phyloP scores from a whole-genome alignment of 2,797 vertebrate species.

The Bufotes viridis region DNA sequence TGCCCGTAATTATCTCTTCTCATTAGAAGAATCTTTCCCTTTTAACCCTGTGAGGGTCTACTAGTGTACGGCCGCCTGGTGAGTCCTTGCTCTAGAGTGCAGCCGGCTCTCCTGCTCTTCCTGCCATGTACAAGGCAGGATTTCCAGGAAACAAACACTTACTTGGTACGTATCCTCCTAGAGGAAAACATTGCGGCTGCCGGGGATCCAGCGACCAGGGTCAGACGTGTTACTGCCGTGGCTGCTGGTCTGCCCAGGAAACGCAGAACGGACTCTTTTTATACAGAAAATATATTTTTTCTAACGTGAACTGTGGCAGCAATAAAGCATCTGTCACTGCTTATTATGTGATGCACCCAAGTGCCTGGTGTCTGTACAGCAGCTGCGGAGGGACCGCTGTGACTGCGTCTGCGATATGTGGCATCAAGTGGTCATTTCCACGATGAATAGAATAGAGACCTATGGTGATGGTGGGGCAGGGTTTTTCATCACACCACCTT shows the following conservation, averaged over 20 bases:
- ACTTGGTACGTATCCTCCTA: conserved; percentile 61
- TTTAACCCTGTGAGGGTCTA: conserved; percentile 75
- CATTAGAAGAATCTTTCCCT: conserved; percentile 80
- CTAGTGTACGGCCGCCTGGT: conserved; percentile 60
- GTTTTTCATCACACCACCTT: no score
- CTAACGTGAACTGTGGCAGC: neutral
- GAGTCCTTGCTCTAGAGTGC: conserved; percentile 63
- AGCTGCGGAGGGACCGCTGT: neutral
- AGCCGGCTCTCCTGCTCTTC: conserved; percentile 13
- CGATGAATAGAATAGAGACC: no score
- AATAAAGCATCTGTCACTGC: neutral
- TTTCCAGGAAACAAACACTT: conserved; percentile 35
- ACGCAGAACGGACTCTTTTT: conserved; percentile 61
- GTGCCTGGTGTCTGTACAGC: conserved; percentile 15
- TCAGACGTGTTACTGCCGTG: conserved; percentile 6
- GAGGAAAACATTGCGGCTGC: conserved; percentile 63
- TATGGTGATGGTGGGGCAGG: no score
- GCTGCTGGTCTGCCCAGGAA: conserved; percentile 43
- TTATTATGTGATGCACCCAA: neutral
- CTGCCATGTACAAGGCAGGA: neutral
- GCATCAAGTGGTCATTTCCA: neutral
- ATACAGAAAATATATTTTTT: neutral
- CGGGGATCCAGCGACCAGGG: conserved; percentile 40
- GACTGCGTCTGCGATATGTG: neutral
- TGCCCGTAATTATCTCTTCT: conserved; percentile 76